Evolutionary conservation across 1,140 invertebrate species (phyloP).

Genomic region (Apolygus lucorum): DNA sequence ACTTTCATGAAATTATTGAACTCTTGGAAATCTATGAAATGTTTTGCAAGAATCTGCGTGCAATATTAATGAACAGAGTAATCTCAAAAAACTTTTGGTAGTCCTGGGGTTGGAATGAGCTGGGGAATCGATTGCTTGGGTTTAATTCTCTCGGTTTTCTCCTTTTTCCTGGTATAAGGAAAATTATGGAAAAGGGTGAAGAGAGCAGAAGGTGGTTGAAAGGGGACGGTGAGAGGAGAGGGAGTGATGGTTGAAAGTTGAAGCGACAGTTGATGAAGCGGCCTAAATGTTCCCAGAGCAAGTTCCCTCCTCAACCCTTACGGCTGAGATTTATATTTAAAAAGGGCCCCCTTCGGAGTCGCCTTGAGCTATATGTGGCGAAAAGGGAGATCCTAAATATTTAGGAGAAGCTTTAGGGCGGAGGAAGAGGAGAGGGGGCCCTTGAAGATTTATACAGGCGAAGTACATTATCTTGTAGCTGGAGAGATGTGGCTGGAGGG

Average conservation of each 20-base stretch:
- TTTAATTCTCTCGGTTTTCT: background rate
- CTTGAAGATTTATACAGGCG: constrained; percentile 21
- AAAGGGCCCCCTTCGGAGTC: constrained; percentile 3
- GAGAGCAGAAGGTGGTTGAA: background rate
- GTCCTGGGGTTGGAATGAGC: too few relatives aligned
- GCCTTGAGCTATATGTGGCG: constrained; percentile 19
- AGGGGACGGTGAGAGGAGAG: background rate
- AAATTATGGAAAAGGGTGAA: background rate
- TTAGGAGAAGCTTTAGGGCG: background rate
- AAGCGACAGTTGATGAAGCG: constrained; percentile 15
- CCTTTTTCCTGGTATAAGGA: background rate
- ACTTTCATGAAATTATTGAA: too few relatives aligned
- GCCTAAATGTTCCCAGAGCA: constrained; percentile 10
- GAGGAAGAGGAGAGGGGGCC: background rate
- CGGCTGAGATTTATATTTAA: constrained; percentile 20
- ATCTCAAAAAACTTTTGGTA: too few relatives aligned
- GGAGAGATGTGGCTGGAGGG: background rate
- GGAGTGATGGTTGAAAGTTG: background rate
- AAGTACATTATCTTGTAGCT: constrained; percentile 21
- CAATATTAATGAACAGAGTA: too few relatives aligned
- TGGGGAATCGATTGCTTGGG: too few relatives aligned
- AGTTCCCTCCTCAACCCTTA: constrained; percentile 16
- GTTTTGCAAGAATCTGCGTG: too few relatives aligned
- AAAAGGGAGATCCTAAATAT: constrained; percentile 6
- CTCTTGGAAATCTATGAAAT: too few relatives aligned